Evolutionary conservation across 2,113 vertebrate genomes (phyloP).

Genomic region (Ursus arctos): DNA sequence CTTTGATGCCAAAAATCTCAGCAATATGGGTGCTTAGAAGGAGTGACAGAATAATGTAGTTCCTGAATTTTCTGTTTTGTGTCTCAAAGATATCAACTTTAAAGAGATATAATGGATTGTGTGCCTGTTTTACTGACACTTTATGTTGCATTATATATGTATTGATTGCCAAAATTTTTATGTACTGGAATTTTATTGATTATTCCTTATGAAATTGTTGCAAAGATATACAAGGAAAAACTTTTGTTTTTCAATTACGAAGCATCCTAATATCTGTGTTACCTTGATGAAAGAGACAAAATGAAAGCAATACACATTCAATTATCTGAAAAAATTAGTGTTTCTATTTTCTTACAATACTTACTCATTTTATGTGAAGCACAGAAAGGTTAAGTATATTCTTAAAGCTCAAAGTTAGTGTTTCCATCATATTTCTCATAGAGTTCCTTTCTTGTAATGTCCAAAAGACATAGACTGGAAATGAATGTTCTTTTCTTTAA

Average conservation of each 20-base stretch:
- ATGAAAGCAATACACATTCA: not conserved
- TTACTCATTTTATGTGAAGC: not conserved
- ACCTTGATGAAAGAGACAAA: slow-evolving; percentile 31
- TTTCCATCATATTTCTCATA: not conserved
- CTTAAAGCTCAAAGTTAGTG: not conserved
- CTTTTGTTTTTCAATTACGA: not conserved
- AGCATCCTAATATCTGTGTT: not conserved
- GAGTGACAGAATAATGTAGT: not conserved
- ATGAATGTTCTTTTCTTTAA: not conserved
- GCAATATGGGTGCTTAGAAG: not conserved
- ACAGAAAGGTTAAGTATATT: not conserved
- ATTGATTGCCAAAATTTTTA: not conserved
- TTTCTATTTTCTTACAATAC: not conserved
- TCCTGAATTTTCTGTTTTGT: not conserved
- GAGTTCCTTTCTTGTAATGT: not conserved
- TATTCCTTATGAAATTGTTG: slow-evolving; percentile 10
- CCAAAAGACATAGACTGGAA: not conserved
- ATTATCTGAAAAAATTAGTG: slow-evolving; percentile 34
- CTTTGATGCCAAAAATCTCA: not conserved
- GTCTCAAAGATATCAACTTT: not conserved
- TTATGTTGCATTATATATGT: not conserved
- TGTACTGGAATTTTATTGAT: not conserved
- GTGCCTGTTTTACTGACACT: not conserved
- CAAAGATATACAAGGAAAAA: not conserved
- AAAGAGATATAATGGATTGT: not conserved